phyloP scores from a whole-genome alignment of 2,888 invertebrate species.

The Leptinotarsa tumamoca region DNA sequence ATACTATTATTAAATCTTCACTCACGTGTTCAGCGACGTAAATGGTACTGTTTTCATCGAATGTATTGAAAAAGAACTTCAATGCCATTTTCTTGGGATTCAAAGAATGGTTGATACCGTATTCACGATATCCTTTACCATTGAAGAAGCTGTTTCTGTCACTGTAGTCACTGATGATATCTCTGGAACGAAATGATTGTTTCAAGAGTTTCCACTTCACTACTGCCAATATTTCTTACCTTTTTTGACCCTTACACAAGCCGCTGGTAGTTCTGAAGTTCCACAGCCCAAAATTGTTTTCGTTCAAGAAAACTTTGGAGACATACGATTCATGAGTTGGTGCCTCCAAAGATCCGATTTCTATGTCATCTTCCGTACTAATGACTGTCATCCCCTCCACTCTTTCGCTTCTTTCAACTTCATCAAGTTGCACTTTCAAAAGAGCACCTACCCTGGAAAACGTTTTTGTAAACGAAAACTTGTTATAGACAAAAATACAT shows the following conservation, averaged over 20 bases:
- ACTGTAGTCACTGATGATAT: constrained; percentile 24
- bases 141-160: constrained; percentile 46
- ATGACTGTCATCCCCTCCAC: constrained; percentile 43
- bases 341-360: constrained; percentile 57
- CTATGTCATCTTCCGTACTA: constrained; percentile 46
- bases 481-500: not conserved
- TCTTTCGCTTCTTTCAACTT: constrained; percentile 35
- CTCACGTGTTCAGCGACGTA: constrained; percentile 84
- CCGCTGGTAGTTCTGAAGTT: constrained; percentile 80
- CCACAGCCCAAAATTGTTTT: constrained; percentile 86
- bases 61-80: constrained; percentile 75
- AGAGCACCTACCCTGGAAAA: constrained; percentile 48
- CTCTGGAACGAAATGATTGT: constrained; percentile 2
- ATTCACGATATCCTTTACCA: constrained; percentile 57
- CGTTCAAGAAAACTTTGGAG: constrained; percentile 83
- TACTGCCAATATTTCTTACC: constrained; percentile 47
- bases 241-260: constrained; percentile 62
- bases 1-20: constrained; percentile 24
- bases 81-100: constrained; percentile 49
- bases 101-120: constrained; percentile 36
- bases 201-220: not conserved
- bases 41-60: constrained; percentile 88
- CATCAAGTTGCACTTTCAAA: constrained; percentile 47
- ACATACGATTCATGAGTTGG: constrained; percentile 78
- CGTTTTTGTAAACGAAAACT: constrained; percentile 18